Conservation (phyloP, 2,888 invertebrate species). For the Cheilosia vulpina region DNA sequence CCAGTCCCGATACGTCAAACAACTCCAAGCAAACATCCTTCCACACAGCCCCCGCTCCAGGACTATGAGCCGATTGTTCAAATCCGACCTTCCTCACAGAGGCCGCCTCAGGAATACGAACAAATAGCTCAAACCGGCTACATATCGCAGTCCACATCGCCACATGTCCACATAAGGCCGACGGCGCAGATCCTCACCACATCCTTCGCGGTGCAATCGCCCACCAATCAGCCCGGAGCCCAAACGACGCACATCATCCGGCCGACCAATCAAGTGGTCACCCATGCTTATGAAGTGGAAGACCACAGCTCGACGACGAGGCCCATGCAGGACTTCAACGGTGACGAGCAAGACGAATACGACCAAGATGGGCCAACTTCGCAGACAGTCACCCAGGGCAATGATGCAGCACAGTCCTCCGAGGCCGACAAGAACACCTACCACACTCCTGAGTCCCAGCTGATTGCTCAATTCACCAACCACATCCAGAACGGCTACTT, state of each 20-base stretch:
- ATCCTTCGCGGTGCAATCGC: constrained; percentile 50
- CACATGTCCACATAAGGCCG: constrained; percentile 39
- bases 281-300: constrained; percentile 45
- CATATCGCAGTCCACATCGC: constrained; percentile 43
- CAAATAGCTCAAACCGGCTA: constrained; percentile 53
- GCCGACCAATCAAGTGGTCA: constrained; percentile 54
- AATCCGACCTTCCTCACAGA: constrained; percentile 40
- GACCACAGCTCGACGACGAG: constrained; percentile 40
- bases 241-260: constrained; percentile 29
- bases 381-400: constrained; percentile 21
- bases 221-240: constrained; percentile 24
- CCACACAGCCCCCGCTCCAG: constrained; percentile 21
- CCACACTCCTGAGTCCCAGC: constrained; percentile 59
- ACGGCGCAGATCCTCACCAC: constrained; percentile 63
- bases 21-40: not conserved
- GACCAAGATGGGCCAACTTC: constrained; percentile 18
- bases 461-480: constrained; percentile 63
- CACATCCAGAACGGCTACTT: constrained; percentile 53
- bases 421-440: constrained; percentile 45
- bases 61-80: constrained; percentile 26
- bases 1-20: not conserved
- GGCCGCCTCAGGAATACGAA: constrained; percentile 44
- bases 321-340: constrained; percentile 40
- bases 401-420: constrained; percentile 30
- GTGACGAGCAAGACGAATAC: constrained; percentile 21